Base-by-base conservation (phyloP, 1,140 invertebrate species). In the Microplitis demolitor region DNA sequence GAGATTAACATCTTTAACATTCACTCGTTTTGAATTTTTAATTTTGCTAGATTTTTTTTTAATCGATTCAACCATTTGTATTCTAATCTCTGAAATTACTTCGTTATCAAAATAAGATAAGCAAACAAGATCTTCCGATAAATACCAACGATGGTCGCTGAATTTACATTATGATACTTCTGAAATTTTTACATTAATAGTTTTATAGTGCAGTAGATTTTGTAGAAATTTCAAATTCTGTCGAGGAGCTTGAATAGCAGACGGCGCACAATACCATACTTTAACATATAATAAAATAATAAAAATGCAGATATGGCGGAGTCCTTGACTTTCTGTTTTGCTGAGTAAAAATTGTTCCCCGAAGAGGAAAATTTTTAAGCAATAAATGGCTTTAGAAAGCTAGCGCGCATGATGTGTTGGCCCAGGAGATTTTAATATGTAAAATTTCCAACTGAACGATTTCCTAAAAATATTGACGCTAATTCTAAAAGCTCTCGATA, bases 401-500 rank as follows among this genome's bases (percentile, higher is more conserved):
- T 78, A 82, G 56, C 79, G 68, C 54, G 83, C 82, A 60, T 85
- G 80, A 74, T 85, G 84, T 73, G 83, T 80, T 45, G 80, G 80
- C 60, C 83, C 84, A 75, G 84, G 83, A 73, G 79, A 74, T 45
- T 77, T 74, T 61, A 88, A 82, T 71, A n/a, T n/a, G 77, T 77
- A 50, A 82, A 54, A 78, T 82, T 80, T 61, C 74, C 76, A 24
- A 79, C 79, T 58, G 31, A 67, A 74, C 80, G 74, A 75, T 74
- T 81, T 33, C 82, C 83, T 34, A 88, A 78, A 78, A 87, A 88
- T 50, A 88, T 81, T 34, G 85, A 71, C 16, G 16, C 77, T 45
- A 87, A 71, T 76, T 84, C 80, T 5, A 88, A 73, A 5, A 87
- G 66, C 81, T 86, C 82, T 16, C 78, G 69, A 71, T 87, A 86